Evolutionary conservation across 2,113 vertebrate genomes (phyloP).

Genomic region (Oryzias melastigma): DNA sequence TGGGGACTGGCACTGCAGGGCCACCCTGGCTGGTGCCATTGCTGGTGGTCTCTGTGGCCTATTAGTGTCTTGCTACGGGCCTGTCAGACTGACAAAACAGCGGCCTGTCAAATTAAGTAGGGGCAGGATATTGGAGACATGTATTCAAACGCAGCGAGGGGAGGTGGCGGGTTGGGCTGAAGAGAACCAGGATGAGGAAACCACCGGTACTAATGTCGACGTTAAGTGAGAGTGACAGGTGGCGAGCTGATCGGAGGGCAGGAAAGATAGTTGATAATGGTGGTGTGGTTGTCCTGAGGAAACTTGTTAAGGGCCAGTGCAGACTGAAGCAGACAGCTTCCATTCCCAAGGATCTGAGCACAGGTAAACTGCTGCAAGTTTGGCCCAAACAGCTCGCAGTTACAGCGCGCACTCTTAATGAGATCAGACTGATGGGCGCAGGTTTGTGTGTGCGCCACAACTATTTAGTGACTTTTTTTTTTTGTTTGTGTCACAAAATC

Average conservation of each 20-base stretch:
- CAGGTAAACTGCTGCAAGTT: conserved; percentile 71
- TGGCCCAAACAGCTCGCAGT: conserved; percentile 70
- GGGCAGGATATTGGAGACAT: conserved; percentile 81
- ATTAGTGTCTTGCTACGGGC: conserved; percentile 82
- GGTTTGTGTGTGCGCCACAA: conserved; percentile 27
- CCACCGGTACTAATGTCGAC: conserved; percentile 91
- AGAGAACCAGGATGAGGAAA: conserved; percentile 76
- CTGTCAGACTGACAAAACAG: conserved; percentile 83
- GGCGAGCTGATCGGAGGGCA: conserved; percentile 72
- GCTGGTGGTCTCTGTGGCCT: conserved; percentile 77
- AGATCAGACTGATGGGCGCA: conserved; percentile 57
- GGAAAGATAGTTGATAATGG: conserved; percentile 59
- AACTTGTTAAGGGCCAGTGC: conserved; percentile 72
- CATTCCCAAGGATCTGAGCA: conserved; percentile 57
- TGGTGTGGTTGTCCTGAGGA: conserved; percentile 71
- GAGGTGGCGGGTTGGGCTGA: conserved; percentile 54
- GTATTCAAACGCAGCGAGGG: conserved; percentile 70
- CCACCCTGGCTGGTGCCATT: conserved; percentile 75
- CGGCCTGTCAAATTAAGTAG: conserved; percentile 85
- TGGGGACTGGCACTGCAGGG: conserved; percentile 74
- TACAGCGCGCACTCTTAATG: conserved; percentile 54
- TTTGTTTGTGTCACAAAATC: conserved; percentile 24
- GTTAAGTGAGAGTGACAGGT: conserved; percentile 93
- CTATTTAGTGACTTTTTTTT: conserved; percentile 39
- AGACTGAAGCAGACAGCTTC: conserved; percentile 62